Evolutionary conservation across 2,888 invertebrate genomes (phyloP), one percentile per base, ranked within the genome.

Genomic region (Drosophila antonietae): DNA sequence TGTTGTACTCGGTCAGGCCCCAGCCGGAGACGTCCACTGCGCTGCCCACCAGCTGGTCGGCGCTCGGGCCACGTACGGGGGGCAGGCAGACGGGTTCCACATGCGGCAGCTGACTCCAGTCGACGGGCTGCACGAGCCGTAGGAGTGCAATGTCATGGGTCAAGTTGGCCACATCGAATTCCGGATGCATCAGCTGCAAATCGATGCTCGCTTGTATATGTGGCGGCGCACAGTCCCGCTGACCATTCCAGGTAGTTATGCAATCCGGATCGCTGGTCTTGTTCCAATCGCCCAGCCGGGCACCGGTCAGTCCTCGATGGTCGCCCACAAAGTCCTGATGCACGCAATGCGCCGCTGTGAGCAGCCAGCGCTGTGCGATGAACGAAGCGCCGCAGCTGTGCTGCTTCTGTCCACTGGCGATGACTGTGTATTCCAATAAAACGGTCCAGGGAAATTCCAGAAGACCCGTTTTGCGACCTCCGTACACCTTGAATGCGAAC

Each of bases 71-170:
- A 1, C 63, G 31, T 1, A 8, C 31, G 2, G 89, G 81, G 1
- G 95, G 95, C n/a, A 95, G 79, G 73, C 95, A 95, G 46, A 95
- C 93, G 0, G 95, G 94, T 68, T 93, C 92, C 28, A 94, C 91
- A 41, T 67, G 75, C 31, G 3, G n/a, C 20, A 67, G 43, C 2
- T 41, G 28, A 2, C 46, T 49, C 82, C 91, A 95, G 80, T 93
- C 94, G 1, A 95, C 95, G 10, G 94, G 91, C 1, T 90, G 81
- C 0, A 92, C 79, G 1, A 96, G 92, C 53, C 96, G 93, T 35
- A 96, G 83, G 31, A 96, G 91, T 0, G 96, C 96, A 43, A 96
- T 95, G 87, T 96, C 96, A 81, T 96, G 93, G 39, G 68, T 60
- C 12, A 73, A 20, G n/a, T 68, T 73, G 0, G 0, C 3, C 4